A percentile compares a stretch with the other conserved stretches of the same genome.
These are phyloP conservation scores for Naso thynnoides DNA, from an alignment of 2,797 vertebrate genomes.

Conservation along the genomic window DNA sequence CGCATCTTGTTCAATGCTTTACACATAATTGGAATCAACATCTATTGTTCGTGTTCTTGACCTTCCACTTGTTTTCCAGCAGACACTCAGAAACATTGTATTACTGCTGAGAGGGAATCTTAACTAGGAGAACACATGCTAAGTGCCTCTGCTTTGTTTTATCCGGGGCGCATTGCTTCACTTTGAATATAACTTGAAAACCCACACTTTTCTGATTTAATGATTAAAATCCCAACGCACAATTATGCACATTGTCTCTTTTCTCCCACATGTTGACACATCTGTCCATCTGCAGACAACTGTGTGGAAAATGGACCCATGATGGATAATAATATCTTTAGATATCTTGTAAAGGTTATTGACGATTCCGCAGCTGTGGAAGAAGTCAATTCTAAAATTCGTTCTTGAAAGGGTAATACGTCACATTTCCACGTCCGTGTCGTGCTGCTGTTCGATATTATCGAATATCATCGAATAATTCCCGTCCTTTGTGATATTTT, in stretches of 20 bases:
- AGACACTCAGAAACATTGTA: slow-evolving; percentile 81
- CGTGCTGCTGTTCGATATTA: too few species aligned
- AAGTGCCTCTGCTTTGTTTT: slow-evolving; percentile 75
- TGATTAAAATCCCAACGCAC: slow-evolving; percentile 40
- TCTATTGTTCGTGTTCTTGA: slow-evolving; percentile 82
- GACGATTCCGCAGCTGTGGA: too few species aligned
- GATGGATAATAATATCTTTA: not conserved
- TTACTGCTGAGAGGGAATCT: slow-evolving; percentile 78
- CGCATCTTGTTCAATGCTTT: slow-evolving; percentile 83
- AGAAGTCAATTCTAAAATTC: not conserved
- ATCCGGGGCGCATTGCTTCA: slow-evolving; percentile 70
- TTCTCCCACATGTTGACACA: slow-evolving; percentile 18
- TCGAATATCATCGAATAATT: too few species aligned
- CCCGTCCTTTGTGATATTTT: too few species aligned
- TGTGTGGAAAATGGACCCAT: not conserved
- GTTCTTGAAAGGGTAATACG: too few species aligned
- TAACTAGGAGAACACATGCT: slow-evolving; percentile 80
- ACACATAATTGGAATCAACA: slow-evolving; percentile 86
- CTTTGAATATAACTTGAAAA: slow-evolving; percentile 72
- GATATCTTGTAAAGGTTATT: not conserved
- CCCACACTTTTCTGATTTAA: slow-evolving; percentile 61
- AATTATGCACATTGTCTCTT: slow-evolving; percentile 37
- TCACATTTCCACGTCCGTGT: too few species aligned
- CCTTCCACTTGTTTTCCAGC: slow-evolving; percentile 83
- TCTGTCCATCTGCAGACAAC: slow-evolving; percentile 10